phyloP scores from a whole-genome alignment of 2,797 vertebrate species.

The Nothura maculosa region DNA sequence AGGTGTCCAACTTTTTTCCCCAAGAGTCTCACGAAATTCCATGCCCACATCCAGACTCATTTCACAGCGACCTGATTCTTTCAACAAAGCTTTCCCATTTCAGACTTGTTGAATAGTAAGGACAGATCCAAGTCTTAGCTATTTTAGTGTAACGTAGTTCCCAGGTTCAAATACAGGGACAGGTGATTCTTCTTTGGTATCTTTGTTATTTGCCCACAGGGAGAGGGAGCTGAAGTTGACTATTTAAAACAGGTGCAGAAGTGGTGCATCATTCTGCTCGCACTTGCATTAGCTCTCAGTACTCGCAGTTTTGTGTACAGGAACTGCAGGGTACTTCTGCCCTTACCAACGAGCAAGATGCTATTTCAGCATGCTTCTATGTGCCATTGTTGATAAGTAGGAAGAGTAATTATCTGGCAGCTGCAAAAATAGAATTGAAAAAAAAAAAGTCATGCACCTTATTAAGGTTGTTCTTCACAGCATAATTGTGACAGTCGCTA shows the following conservation, averaged over 20 bases:
- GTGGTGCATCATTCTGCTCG: neutral
- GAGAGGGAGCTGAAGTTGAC: neutral
- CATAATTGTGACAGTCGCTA: neutral
- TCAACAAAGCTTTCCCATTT: neutral
- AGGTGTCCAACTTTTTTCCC: neutral
- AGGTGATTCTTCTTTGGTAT: neutral
- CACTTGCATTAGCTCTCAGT: neutral
- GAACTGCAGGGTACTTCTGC: neutral
- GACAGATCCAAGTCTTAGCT: neutral
- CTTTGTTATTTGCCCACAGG: neutral
- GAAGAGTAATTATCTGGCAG: slow-evolving; percentile 84
- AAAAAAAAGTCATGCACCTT: neutral
- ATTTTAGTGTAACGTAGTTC: neutral
- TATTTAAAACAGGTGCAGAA: neutral
- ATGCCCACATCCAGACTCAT: neutral
- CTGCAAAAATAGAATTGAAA: slow-evolving; percentile 69
- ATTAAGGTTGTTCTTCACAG: neutral
- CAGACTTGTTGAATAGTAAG: rapidly evolving
- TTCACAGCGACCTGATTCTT: rapidly evolving
- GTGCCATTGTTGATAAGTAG: slow-evolving; percentile 84
- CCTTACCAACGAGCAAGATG: neutral
- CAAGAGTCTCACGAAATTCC: neutral
- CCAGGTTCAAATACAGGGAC: neutral
- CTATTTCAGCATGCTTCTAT: slow-evolving; percentile 85
- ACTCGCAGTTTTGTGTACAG: neutral